Evolutionary conservation across 2,113 vertebrate species (phyloP).

Genomic region (Coreoperca whiteheadi): DNA sequence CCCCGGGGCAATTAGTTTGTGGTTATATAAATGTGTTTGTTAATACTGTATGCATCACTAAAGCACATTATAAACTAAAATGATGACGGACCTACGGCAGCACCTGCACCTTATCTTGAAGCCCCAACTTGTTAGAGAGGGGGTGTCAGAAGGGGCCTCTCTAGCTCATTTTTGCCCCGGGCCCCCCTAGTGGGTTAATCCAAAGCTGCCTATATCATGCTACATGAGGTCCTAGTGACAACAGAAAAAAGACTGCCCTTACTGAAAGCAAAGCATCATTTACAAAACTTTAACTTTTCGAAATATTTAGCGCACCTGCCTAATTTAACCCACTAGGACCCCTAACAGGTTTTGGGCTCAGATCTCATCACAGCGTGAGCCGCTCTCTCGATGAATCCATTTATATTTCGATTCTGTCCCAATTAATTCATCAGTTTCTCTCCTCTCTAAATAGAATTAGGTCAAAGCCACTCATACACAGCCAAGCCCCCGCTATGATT

Average conservation of each 20-base stretch:
- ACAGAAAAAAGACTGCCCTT: background rate
- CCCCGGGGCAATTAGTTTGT: background rate
- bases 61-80: background rate
- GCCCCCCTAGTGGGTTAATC: background rate
- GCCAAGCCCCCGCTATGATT: slow-evolving; percentile 48
- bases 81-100: background rate
- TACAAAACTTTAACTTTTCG: background rate
- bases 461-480: slow-evolving; percentile 70
- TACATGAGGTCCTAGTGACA: background rate
- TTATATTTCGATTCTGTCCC: slow-evolving; percentile 76
- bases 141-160: background rate
- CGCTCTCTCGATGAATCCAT: slow-evolving; percentile 58
- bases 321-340: slow-evolving; percentile 28
- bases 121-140: background rate
- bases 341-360: slow-evolving; percentile 41
- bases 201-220: background rate
- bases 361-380: slow-evolving; percentile 47
- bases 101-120: background rate
- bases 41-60: slow-evolving; percentile 5
- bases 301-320: slow-evolving; percentile 6
- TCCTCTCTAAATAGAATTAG: slow-evolving; percentile 74
- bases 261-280: slow-evolving; percentile 10
- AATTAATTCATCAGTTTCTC: slow-evolving; percentile 77
- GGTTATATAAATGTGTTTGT: background rate
- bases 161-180: background rate